Conservation (phyloP, 2,797 vertebrate species). For the Denticeps clupeoides region DNA sequence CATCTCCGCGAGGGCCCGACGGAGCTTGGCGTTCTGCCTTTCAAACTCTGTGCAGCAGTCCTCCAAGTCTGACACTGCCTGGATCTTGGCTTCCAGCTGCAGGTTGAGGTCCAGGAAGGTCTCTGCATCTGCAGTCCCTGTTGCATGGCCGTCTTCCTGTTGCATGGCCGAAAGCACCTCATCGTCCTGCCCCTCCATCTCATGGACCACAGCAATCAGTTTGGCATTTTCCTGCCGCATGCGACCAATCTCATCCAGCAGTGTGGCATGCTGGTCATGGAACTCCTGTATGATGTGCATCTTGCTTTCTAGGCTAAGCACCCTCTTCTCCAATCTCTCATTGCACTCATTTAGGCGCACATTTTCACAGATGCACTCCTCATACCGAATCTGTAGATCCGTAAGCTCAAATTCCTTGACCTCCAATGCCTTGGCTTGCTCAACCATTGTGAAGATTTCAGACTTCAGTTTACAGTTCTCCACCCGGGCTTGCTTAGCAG, state of each 20-base stretch:
- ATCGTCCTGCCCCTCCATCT: constrained; percentile 52
- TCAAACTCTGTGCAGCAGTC: constrained; percentile 45
- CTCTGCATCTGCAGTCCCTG: constrained; percentile 13
- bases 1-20: constrained; percentile 42
- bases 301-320: constrained; percentile 39
- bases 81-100: constrained; percentile 18
- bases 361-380: constrained; percentile 48
- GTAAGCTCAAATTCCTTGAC: constrained; percentile 23
- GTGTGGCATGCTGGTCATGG: constrained; percentile 11
- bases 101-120: constrained; percentile 15
- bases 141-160: constrained; percentile 4
- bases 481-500: constrained; percentile 37
- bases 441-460: constrained; percentile 38
- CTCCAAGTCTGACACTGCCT: constrained; percentile 24
- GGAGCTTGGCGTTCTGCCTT: constrained; percentile 41
- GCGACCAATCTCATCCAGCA: constrained; percentile 44
- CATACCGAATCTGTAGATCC: constrained; percentile 29
- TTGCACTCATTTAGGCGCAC: constrained; percentile 41
- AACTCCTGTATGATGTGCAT: constrained; percentile 33
- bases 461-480: constrained; percentile 52
- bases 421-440: constrained; percentile 41
- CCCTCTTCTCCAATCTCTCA: constrained; percentile 36
- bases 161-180: constrained; percentile 34
- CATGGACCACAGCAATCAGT: constrained; percentile 47
- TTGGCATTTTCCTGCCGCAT: constrained; percentile 43